Percentiles rank a stretch among this genome's conserved stretches.
phyloP scores from a whole-genome alignment of 2,113 vertebrate species.

The Raja brachyura region DNA sequence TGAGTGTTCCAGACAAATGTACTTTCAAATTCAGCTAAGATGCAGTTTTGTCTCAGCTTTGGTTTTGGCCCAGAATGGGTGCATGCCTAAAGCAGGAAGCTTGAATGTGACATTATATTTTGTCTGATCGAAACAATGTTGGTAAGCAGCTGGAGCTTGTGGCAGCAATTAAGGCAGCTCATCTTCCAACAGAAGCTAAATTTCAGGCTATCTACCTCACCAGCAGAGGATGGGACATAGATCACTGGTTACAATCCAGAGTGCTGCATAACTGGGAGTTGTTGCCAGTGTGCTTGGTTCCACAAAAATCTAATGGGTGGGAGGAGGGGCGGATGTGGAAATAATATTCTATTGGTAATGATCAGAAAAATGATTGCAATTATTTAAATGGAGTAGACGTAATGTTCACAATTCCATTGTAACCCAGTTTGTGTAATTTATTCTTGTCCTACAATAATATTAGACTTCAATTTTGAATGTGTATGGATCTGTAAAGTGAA shows the following conservation, averaged over 20 bases:
- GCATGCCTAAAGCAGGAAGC: not conserved
- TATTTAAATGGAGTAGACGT: not conserved
- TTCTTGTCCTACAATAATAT: not conserved
- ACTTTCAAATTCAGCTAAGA: not conserved
- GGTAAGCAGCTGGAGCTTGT: not conserved
- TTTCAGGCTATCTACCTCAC: not conserved
- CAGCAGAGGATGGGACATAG: too few relatives aligned
- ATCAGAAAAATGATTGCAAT: not conserved
- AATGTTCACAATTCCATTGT: not conserved
- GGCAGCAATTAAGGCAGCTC: not conserved
- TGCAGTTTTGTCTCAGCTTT: not conserved
- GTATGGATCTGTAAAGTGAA: not conserved
- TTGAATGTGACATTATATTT: not conserved
- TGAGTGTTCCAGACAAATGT: not conserved
- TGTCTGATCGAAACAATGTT: not conserved
- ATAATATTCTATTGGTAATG: not conserved
- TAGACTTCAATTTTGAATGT: not conserved
- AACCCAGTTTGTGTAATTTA: not conserved
- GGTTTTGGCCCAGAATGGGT: not conserved
- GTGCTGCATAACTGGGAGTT: not conserved
- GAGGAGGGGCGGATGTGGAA: not conserved
- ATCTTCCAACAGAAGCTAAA: not conserved
- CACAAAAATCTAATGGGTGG: not conserved
- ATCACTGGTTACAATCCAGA: not conserved
- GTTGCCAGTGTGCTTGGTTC: not conserved